phyloP scores from a whole-genome alignment of 2,888 invertebrate genomes.

The Oegoconia quadripuncta region DNA sequence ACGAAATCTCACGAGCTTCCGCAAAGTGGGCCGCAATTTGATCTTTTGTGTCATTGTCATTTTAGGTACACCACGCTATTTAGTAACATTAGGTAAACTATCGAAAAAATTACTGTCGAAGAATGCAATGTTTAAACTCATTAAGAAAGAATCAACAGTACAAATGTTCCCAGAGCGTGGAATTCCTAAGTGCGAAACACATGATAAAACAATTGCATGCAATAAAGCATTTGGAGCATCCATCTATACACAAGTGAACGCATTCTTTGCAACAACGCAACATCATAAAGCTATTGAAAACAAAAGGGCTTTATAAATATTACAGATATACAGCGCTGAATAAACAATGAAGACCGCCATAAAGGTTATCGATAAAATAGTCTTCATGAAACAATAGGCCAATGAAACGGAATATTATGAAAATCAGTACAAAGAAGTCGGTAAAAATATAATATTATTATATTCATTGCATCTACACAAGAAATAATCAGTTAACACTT shows the following conservation, averaged over 20 bases:
- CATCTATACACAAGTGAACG: conserved; percentile 7
- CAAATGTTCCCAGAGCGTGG: not conserved
- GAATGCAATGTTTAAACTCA: conserved; percentile 10
- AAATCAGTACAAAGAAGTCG: not conserved
- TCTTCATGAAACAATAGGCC: conserved; percentile 16
- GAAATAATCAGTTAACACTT: too few species aligned
- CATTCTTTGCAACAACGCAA: conserved; percentile 3
- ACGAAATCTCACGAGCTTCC: conserved; percentile 38
- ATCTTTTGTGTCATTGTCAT: conserved; percentile 23
- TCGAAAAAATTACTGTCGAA: not conserved
- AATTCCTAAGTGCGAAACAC: conserved; percentile 20
- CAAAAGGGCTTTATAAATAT: conserved; percentile 32
- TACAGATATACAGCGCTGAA: conserved; percentile 29
- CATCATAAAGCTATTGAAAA: conserved; percentile 20
- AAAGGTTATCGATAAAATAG: conserved; percentile 40
- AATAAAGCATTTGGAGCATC: conserved; percentile 18
- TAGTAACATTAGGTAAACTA: too few species aligned
- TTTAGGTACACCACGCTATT: too few species aligned
- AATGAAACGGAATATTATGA: conserved; percentile 9
- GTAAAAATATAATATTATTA: too few species aligned
- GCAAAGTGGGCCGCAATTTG: conserved; percentile 28
- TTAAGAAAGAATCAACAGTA: conserved; percentile 13
- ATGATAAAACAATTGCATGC: conserved; percentile 18
- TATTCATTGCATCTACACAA: too few species aligned
- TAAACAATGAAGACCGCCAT: conserved; percentile 44